Conservation (phyloP, 2,113 vertebrate genomes). For the Erythrocercus mccallii region DNA sequence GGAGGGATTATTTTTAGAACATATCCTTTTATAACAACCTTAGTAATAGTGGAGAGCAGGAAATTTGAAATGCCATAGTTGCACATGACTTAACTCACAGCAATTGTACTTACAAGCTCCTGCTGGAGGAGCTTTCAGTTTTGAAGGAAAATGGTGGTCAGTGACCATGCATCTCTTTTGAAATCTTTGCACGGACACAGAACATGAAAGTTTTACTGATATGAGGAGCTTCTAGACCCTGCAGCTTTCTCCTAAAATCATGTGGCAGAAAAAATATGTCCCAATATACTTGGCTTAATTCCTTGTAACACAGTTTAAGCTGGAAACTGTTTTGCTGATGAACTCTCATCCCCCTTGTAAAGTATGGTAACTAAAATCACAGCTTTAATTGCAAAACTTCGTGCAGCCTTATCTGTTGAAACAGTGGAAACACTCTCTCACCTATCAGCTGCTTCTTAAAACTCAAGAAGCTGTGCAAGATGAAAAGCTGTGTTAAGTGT, state of each 20-base stretch:
- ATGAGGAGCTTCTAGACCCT: neutral
- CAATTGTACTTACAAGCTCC: neutral
- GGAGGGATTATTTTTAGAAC: neutral
- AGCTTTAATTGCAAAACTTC: neutral
- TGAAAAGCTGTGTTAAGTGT: neutral
- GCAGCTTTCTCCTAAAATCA: neutral
- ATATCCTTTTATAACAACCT: neutral
- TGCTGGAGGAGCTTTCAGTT: neutral
- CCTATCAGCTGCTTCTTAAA: neutral
- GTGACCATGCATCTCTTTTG: fast-evolving
- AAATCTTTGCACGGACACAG: neutral
- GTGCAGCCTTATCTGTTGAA: neutral
- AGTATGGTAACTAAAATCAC: neutral
- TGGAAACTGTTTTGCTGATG: neutral
- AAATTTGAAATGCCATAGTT: neutral
- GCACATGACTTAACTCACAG: neutral
- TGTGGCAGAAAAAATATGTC: neutral
- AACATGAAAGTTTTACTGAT: neutral
- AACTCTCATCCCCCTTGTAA: neutral
- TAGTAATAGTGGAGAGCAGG: neutral
- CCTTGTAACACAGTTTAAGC: neutral
- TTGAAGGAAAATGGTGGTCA: neutral
- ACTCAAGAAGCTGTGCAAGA: neutral
- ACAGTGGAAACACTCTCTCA: neutral
- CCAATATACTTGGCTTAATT: neutral